These are phyloP conservation scores for Herpetotheres cachinnans DNA, from an alignment of 2,113 vertebrate species.

Conservation along the genomic window DNA sequence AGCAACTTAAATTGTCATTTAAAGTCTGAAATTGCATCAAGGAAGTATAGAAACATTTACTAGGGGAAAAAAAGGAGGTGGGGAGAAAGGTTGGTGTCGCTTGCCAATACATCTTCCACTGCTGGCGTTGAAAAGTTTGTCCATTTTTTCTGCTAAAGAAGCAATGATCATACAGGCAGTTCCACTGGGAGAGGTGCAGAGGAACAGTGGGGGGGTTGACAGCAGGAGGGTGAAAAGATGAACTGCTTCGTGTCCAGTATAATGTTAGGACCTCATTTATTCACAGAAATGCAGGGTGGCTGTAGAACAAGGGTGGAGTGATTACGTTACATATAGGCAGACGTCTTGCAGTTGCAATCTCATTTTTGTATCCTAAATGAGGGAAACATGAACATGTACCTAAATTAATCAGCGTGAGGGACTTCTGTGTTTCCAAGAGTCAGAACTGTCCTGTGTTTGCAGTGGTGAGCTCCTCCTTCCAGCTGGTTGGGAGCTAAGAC, in stretches of 20 bases:
- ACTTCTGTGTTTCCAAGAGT: neutral
- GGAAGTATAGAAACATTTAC: neutral
- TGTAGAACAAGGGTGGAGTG: neutral
- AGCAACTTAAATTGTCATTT: neutral
- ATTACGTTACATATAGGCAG: neutral
- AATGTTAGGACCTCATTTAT: neutral
- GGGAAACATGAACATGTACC: neutral
- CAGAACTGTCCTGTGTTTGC: neutral
- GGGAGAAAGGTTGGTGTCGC: neutral
- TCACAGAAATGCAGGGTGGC: neutral
- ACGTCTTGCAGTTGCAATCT: neutral
- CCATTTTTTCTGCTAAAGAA: neutral
- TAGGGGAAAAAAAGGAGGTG: neutral
- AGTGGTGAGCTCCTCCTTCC: neutral
- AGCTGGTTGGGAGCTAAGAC: neutral
- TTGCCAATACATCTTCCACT: neutral
- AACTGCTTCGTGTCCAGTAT: neutral
- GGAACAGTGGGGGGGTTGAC: fast-evolving
- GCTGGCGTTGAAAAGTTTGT: neutral
- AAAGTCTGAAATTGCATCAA: neutral
- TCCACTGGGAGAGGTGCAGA: neutral
- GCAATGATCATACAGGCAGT: no score
- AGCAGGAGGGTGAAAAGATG: neutral
- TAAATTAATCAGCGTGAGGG: neutral
- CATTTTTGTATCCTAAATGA: neutral